Evolutionary conservation across 2,888 invertebrate species (phyloP), one percentile per base, ranked within the genome.

Genomic region (Abscondita cerata): DNA sequence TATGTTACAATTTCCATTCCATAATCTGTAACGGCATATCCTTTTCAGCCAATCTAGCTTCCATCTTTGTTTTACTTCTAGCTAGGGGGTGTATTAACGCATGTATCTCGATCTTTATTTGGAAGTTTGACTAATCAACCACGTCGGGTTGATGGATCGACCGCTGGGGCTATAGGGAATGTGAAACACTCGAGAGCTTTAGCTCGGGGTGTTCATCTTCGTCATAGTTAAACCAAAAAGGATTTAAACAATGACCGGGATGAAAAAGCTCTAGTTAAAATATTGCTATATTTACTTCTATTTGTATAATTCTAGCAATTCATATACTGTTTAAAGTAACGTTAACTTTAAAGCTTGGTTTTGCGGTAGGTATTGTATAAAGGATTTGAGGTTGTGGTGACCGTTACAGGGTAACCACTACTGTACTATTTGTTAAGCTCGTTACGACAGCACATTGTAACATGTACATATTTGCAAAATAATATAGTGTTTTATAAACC

Each of bases 121-220:
- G 62, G 51, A 57, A 57, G 64, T 67, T 67, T 71, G 50, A 60
- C 55, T 72, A 72, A 73, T 73, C 73, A 72, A 70, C 68, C 68
- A 68, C 64, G 66, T 67, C 70, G 57, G 48, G 67, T 70, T 74
- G 74, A 74, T 72, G 71, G 73, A 74, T 74, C 61, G 69, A 64
- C 69, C 71, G 64, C 64, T 59, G 57, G 51, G 50, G n/a, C 38
- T 51, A 52, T 18, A 44, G 46, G 51, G 60, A 55, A 60, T 60
- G 55, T 36, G 59, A 55, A 60, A 55, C 40, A 60, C 51, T 60
- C 51, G 31, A n/a, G 31, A 44, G 36, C 19, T 61, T 61, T 56
- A 56, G 56, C 38, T 56, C 20, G 13, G 52, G 31, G 52, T 59
- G 59, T 59, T 52, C 38, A 47, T 59, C 59, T 59, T 59, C 59